phyloP scores from a whole-genome alignment of 2,797 vertebrate species.

The Rachycentron canadum region DNA sequence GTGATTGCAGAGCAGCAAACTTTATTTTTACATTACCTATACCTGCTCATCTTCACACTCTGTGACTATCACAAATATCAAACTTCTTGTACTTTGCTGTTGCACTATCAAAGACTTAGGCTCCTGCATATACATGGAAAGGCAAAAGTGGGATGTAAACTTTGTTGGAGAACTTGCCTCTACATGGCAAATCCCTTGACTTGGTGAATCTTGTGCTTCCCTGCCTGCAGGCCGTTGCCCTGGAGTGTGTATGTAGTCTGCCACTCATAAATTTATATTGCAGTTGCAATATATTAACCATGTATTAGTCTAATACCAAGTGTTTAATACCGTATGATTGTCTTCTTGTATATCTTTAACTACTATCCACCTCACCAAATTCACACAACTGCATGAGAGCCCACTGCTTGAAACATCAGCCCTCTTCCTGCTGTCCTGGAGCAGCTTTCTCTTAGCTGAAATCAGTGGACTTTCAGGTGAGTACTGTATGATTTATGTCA shows the following conservation, averaged over 20 bases:
- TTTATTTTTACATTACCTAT: background rate
- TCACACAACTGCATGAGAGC: slow-evolving; percentile 87
- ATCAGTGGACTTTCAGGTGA: slow-evolving; percentile 89
- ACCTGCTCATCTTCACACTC: background rate
- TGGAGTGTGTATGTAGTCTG: slow-evolving; percentile 5
- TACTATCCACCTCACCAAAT: slow-evolving; percentile 89
- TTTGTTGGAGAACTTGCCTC: slow-evolving; percentile 12
- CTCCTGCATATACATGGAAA: background rate
- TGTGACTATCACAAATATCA: slow-evolving; percentile 9
- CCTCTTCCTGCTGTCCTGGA: slow-evolving; percentile 91
- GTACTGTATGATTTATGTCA: background rate
- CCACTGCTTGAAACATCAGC: slow-evolving; percentile 89
- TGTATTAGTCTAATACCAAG: slow-evolving; percentile 9
- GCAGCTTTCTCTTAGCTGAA: slow-evolving; percentile 90
- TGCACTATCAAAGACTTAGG: slow-evolving; percentile 9
- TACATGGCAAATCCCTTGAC: slow-evolving; percentile 18
- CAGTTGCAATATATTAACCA: background rate
- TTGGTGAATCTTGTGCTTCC: slow-evolving; percentile 38
- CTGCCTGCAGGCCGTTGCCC: slow-evolving; percentile 1
- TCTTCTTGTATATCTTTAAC: slow-evolving; percentile 82
- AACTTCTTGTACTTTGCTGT: background rate
- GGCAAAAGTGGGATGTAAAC: slow-evolving; percentile 31
- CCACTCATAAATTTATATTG: background rate
- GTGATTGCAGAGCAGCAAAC: background rate
- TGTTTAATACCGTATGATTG: slow-evolving; percentile 21